Percentiles rank a stretch among this genome's conserved stretches.
These are phyloP conservation scores for Xylota segnis DNA, from an alignment of 2,888 invertebrate species.

Conservation along the genomic window DNA sequence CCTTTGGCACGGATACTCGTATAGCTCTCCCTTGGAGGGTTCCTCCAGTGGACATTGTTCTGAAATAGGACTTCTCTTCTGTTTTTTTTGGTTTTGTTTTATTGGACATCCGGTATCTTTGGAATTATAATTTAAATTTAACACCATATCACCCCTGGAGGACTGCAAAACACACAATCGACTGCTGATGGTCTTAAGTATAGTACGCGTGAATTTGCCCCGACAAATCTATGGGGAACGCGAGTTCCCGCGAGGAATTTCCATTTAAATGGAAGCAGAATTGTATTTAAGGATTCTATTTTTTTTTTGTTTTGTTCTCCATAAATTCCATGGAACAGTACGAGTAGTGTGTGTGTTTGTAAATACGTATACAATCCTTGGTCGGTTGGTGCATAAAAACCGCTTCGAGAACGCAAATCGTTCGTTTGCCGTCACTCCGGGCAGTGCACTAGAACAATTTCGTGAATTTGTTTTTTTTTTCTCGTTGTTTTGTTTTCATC, in stretches of 20 bases:
- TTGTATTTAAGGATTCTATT: constrained; percentile 31
- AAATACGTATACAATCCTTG: constrained; percentile 6
- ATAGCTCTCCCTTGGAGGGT: not conserved
- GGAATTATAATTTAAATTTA: constrained; percentile 33
- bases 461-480: not conserved
- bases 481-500: no score
- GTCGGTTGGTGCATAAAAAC: not conserved
- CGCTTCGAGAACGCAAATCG: constrained; percentile 44
- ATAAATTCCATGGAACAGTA: not conserved
- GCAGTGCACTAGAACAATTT: constrained; percentile 48
- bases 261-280: constrained; percentile 49
- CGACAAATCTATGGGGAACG: not conserved
- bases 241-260: constrained; percentile 32
- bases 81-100: constrained; percentile 1
- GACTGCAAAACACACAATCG: constrained; percentile 9
- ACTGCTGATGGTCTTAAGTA: constrained; percentile 44
- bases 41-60: not conserved
- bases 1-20: not conserved
- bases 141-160: constrained; percentile 15
- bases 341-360: constrained; percentile 9
- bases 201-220: constrained; percentile 21
- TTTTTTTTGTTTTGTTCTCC: constrained; percentile 6
- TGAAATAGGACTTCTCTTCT: not conserved
- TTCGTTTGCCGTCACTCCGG: constrained; percentile 41
- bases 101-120: not conserved